These are phyloP conservation scores for Falco novaeseelandiae DNA, from an alignment of 2,797 vertebrate genomes.

Conservation along the genomic window DNA sequence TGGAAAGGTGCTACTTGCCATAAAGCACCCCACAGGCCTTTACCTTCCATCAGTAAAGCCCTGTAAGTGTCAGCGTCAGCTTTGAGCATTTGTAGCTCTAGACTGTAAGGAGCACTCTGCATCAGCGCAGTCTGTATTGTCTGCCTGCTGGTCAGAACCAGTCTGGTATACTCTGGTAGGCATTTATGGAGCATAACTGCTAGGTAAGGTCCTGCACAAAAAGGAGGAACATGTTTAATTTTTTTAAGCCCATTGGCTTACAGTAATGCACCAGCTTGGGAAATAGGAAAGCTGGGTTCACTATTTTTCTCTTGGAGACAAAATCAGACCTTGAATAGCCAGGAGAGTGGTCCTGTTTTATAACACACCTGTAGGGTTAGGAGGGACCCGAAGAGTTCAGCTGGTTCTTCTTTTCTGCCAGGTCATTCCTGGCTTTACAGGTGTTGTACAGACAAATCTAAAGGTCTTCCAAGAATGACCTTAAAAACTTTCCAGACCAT, in stretches of 20 bases:
- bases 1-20: background rate
- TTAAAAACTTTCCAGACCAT: background rate
- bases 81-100: background rate
- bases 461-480: background rate
- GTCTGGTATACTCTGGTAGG: no score
- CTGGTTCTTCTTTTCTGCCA: background rate
- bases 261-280: background rate
- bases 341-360: background rate
- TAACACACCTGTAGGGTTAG: background rate
- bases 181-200: background rate
- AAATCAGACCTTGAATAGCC: background rate
- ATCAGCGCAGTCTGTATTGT: background rate
- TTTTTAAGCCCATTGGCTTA: background rate
- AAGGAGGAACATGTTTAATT: background rate
- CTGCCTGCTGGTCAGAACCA: background rate
- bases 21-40: background rate
- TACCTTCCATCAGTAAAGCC: background rate
- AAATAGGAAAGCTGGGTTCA: background rate
- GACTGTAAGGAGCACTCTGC: background rate
- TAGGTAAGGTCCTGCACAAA: background rate
- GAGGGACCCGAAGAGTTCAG: background rate
- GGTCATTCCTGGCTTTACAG: background rate
- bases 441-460: background rate
- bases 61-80: background rate
- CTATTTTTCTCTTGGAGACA: background rate